Evolutionary conservation across 2,797 vertebrate genomes (phyloP).

Genomic region (Dryobates pubescens): DNA sequence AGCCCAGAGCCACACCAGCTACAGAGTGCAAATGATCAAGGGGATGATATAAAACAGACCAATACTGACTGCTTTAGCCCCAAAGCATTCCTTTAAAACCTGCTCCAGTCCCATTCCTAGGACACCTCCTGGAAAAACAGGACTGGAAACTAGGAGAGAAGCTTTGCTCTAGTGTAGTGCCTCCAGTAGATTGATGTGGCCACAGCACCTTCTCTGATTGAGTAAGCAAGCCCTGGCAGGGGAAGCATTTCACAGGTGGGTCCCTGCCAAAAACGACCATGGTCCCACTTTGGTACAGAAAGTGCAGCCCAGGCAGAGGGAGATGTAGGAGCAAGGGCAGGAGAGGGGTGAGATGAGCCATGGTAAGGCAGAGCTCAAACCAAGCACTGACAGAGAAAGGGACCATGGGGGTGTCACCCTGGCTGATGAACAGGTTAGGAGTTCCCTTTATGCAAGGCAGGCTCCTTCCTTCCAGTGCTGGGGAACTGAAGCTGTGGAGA

Average conservation of each 20-base stretch:
- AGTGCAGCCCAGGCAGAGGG: background rate
- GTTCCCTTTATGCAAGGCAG: background rate
- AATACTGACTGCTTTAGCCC: background rate
- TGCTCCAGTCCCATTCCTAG: background rate
- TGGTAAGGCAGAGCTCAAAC: background rate
- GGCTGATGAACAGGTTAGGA: background rate
- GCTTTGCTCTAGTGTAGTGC: background rate
- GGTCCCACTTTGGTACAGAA: background rate
- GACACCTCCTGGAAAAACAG: background rate
- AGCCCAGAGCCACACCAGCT: background rate
- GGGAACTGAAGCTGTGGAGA: background rate
- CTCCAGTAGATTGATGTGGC: background rate
- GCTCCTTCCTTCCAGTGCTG: background rate
- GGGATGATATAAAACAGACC: background rate
- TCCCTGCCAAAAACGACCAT: background rate
- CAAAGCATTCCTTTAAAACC: background rate
- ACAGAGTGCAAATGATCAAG: background rate
- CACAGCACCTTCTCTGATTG: background rate
- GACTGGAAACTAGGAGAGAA: background rate
- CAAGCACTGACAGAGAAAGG: background rate
- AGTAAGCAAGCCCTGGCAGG: background rate
- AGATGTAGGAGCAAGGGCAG: background rate
- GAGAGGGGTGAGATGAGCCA: fast-evolving
- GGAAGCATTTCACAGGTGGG: background rate
- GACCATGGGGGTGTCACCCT: background rate